Percentiles rank a stretch among this genome's conserved stretches.
These are phyloP conservation scores for Harpalus rufipes DNA, from an alignment of 2,888 invertebrate species.

Conservation along the genomic window DNA sequence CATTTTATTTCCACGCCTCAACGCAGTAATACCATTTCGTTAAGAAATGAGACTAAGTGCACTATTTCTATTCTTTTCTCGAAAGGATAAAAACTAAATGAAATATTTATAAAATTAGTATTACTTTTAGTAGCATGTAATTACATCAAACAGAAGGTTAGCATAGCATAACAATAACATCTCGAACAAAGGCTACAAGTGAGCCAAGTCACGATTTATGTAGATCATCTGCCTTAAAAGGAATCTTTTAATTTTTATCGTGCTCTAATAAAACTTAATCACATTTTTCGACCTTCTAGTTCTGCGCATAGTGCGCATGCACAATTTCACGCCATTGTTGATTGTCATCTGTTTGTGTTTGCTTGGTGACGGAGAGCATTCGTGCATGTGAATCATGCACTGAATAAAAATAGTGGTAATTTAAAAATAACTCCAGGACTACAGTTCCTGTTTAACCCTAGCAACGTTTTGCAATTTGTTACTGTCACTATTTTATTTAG, in stretches of 20 bases:
- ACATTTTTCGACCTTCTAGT: conserved; percentile 24
- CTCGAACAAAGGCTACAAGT: neutral
- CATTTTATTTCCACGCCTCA: too few species aligned
- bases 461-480: conserved; percentile 7
- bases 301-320: conserved; percentile 5
- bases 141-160: conserved; percentile 1
- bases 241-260: conserved; percentile 22
- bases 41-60: neutral
- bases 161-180: conserved; percentile 9
- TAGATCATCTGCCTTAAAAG: conserved; percentile 39
- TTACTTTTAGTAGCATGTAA: neutral
- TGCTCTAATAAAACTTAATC: conserved; percentile 24
- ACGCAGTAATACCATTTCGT: too few species aligned
- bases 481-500: conserved; percentile 22
- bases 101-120: conserved; percentile 5
- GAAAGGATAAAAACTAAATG: neutral
- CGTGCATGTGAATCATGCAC: conserved; percentile 24
- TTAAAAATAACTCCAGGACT: conserved; percentile 14
- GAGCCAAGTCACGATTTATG: conserved; percentile 42
- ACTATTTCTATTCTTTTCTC: neutral
- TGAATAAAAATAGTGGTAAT: conserved; percentile 16
- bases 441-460: conserved; percentile 14
- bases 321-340: conserved; percentile 12
- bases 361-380: neutral
- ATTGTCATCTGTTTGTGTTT: conserved; percentile 17